Evolutionary conservation across 2,113 vertebrate genomes (phyloP).

Genomic region (Clarias magur): DNA sequence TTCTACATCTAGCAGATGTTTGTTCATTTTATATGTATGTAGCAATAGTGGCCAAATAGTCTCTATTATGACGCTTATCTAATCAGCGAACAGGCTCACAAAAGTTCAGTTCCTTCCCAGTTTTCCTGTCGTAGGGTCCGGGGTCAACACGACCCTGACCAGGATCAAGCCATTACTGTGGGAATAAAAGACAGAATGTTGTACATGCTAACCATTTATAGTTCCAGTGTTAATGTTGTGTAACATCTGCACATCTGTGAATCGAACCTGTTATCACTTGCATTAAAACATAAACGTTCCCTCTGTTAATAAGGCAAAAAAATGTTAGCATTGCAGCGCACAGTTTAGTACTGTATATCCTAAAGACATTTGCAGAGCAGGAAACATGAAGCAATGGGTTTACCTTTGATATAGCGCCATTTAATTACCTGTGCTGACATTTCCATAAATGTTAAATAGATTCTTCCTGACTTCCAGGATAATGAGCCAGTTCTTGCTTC

Average conservation of each 20-base stretch:
- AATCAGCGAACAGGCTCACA: neutral
- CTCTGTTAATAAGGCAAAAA: neutral
- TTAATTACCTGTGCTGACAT: neutral
- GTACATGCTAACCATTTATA: neutral
- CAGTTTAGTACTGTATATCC: neutral
- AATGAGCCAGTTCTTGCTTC: too few relatives aligned
- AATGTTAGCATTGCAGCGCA: neutral
- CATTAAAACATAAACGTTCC: neutral
- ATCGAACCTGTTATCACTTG: slow-evolving; percentile 1
- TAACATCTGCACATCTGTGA: slow-evolving; percentile 1
- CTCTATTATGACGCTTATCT: neutral
- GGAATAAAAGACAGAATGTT: neutral
- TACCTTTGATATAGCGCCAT: neutral
- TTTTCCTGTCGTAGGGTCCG: neutral
- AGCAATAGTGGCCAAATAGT: neutral
- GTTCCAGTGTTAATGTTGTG: neutral
- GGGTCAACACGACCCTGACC: neutral
- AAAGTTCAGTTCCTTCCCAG: neutral
- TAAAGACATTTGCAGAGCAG: neutral
- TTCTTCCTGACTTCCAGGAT: neutral
- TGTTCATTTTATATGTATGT: neutral
- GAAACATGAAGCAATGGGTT: neutral
- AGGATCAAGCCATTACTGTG: neutral
- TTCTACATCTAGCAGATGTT: neutral
- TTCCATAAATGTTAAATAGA: neutral